Conservation (phyloP, 2,888 invertebrate species). For the Sicus ferrugineus region DNA sequence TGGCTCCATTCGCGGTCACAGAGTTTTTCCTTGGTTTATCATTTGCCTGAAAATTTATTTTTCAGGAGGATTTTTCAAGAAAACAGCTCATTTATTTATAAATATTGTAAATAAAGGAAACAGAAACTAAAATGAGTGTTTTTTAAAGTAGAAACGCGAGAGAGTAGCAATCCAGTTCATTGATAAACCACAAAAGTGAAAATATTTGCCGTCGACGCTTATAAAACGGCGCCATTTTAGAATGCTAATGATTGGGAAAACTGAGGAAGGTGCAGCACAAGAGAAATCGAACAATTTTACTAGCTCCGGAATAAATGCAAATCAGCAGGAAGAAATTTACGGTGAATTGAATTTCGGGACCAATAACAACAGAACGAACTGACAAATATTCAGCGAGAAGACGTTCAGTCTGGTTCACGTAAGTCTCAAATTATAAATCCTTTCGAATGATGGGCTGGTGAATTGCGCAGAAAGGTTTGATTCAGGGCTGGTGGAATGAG, state of each 20-base stretch:
- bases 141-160: slow-evolving; percentile 35
- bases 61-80: slow-evolving; percentile 45
- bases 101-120: slow-evolving; percentile 29
- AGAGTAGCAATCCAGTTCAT: slow-evolving; percentile 30
- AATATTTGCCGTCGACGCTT: slow-evolving; percentile 47
- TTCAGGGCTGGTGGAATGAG: neutral
- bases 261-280: slow-evolving; percentile 41
- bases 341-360: too few species aligned
- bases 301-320: slow-evolving; percentile 34
- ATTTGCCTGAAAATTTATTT: slow-evolving; percentile 58
- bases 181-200: slow-evolving; percentile 45
- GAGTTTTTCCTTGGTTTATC: slow-evolving; percentile 59
- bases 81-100: slow-evolving; percentile 35
- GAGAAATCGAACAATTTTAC: slow-evolving; percentile 34
- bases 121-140: slow-evolving; percentile 17
- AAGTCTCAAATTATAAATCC: neutral
- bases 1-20: slow-evolving; percentile 33
- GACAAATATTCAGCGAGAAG: too few species aligned
- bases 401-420: neutral
- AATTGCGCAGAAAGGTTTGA: neutral
- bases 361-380: too few species aligned
- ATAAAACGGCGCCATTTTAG: slow-evolving; percentile 65
- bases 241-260: slow-evolving; percentile 54
- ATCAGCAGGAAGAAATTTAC: slow-evolving; percentile 18
- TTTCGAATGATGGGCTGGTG: neutral